Base-by-base conservation (phyloP, 2,888 invertebrate species). In the Hypolimnas misippus region DNA sequence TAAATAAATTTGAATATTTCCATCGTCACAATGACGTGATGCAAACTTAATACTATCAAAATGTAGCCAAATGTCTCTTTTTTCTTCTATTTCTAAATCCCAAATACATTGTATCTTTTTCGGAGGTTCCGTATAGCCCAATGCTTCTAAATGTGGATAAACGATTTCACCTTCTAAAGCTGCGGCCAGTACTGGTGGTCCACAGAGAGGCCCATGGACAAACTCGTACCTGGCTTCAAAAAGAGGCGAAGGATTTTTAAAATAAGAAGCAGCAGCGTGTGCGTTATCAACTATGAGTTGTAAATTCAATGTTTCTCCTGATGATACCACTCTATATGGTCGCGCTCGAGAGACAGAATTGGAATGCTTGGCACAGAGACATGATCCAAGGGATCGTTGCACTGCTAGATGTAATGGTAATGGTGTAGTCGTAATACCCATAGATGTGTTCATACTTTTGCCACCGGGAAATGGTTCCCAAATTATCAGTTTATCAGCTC, bases 171-270 rank as follows among this genome's bases (percentile, higher is more conserved):
- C 97, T 74, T 97, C 97, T 0, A 96, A 95, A 0, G 95, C 94
- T 0, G 97, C 96, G 6, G 95, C 95, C 51, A 97, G 86, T 3
- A 96, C 94, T 0, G 97, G 95, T 0, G 97, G 97, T 0, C 97
- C 97, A 78, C 97, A 97, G 0, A 97, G 88, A 0, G 97, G 97
- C 0, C 97, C 97, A 73, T 98, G 97, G 0, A 97, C 96, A 77
- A 98, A 98, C 79, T 97, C 97, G 79, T 97, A 98, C 4, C 94
- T 93, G 0, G 97, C 98, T 82, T 97, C 96, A 78, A 98, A 97
- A 3, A 98, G 91, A 0, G 97, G 96, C 35, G 94, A 94, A 2
- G 95, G 94, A 76, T 97, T 96, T 81, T 97, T 97, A 87, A 97
- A 98, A 83, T 97, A 97, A 57, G 96, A 97, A 0, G 96, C 94